These are phyloP conservation scores for Misgurnus anguillicaudatus DNA, from an alignment of 2,113 vertebrate species.

Conservation along the genomic window DNA sequence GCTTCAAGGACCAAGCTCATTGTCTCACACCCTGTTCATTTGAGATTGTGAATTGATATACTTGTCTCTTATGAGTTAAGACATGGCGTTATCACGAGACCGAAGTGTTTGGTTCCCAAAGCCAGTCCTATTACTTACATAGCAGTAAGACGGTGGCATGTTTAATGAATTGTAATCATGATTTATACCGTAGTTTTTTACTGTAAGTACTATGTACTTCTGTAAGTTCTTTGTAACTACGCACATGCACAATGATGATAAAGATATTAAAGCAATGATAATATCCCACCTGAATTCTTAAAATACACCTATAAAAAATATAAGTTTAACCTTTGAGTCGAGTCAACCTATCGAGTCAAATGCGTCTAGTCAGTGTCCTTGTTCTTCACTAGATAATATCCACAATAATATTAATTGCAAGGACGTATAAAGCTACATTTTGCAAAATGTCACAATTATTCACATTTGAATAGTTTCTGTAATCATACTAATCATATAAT, in stretches of 20 bases:
- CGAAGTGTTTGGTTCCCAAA: slow-evolving; percentile 1
- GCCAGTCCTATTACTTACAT: not conserved
- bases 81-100: not conserved
- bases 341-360: no score
- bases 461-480: slow-evolving; percentile 24
- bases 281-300: not conserved
- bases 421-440: slow-evolving; percentile 26
- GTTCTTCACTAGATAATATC: not conserved
- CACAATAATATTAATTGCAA: not conserved
- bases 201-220: slow-evolving; percentile 57
- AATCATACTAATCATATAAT: slow-evolving; percentile 32
- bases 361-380: not conserved
- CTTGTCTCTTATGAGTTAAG: not conserved
- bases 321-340: no score
- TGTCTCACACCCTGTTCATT: not conserved
- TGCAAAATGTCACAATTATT: slow-evolving; percentile 11
- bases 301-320: not conserved
- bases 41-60: not conserved
- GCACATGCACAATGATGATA: slow-evolving; percentile 23
- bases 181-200: slow-evolving; percentile 17
- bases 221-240: slow-evolving; percentile 32
- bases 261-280: not conserved
- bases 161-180: slow-evolving; percentile 31
- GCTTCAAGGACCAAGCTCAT: slow-evolving; percentile 12
- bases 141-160: not conserved